A percentile compares a stretch with the other conserved stretches of the same genome.
phyloP scores from a whole-genome alignment of 2,888 invertebrate species.

The Tortrix viridana region DNA sequence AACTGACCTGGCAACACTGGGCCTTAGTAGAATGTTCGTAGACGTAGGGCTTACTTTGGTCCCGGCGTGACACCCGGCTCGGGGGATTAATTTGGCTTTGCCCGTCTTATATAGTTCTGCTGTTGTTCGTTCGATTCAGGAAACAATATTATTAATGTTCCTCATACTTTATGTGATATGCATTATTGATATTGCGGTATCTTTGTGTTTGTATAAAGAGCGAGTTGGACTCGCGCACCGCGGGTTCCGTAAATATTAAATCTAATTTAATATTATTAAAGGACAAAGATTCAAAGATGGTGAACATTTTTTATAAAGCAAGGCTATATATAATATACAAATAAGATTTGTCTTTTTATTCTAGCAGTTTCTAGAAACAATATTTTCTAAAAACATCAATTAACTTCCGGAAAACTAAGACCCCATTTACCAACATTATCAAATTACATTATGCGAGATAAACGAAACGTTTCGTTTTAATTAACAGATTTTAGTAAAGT shows the following conservation, averaged over 20 bases:
- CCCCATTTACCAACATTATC: constrained; percentile 14
- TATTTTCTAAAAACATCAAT: background rate
- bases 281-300: no score
- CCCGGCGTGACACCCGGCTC: constrained; percentile 41
- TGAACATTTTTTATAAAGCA: no score
- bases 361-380: no score
- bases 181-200: background rate
- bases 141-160: constrained; percentile 17
- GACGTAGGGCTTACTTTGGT: constrained; percentile 51
- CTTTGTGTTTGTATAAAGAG: background rate
- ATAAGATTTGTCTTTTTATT: no score
- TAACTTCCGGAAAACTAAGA: background rate
- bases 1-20: no score
- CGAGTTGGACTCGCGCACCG: no score
- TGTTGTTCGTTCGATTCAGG: constrained; percentile 47
- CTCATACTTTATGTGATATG: background rate
- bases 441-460: constrained; percentile 22
- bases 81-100: constrained; percentile 63
- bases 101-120: constrained; percentile 50
- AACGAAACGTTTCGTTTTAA: constrained; percentile 23
- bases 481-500: constrained; percentile 14
- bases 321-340: no score
- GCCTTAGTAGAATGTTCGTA: constrained; percentile 29
- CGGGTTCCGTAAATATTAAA: no score
- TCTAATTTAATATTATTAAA: no score